A percentile compares a stretch with the other conserved stretches of the same genome.
These are phyloP conservation scores for Drosophila fuyamai DNA, from an alignment of 1,140 invertebrate genomes.

Conservation along the genomic window DNA sequence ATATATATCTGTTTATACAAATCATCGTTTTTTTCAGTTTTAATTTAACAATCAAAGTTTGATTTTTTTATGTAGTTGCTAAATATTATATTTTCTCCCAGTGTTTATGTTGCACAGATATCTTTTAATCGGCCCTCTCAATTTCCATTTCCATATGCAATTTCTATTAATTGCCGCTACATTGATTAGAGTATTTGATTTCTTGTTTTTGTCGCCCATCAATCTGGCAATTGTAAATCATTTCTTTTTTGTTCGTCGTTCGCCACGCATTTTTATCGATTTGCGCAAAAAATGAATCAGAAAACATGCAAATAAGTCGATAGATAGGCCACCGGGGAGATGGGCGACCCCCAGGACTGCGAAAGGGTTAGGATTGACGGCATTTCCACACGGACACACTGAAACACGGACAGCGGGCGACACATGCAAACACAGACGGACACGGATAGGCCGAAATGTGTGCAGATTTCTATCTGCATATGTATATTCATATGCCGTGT, in stretches of 20 bases:
- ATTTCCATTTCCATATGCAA: slow-evolving; percentile 27
- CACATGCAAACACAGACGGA: slow-evolving; percentile 30
- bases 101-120: background rate
- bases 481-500: slow-evolving; percentile 64
- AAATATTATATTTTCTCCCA: background rate
- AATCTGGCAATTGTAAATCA: slow-evolving; percentile 36
- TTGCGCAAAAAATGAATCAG: slow-evolving; percentile 56
- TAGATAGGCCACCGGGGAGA: slow-evolving; percentile 50
- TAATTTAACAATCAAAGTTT: no score
- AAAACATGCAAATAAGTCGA: slow-evolving; percentile 72
- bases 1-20: no score
- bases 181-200: slow-evolving; percentile 53
- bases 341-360: slow-evolving; percentile 48
- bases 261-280: slow-evolving; percentile 48
- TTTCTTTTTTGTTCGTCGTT: slow-evolving; percentile 9
- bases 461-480: slow-evolving; percentile 66
- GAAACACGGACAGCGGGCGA: slow-evolving; percentile 9
- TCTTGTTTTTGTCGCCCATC: slow-evolving; percentile 36
- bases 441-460: slow-evolving; percentile 49
- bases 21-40: no score
- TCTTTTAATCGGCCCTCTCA: slow-evolving; percentile 4
- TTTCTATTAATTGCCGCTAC: slow-evolving; percentile 39
- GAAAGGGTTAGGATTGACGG: slow-evolving; percentile 77
- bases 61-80: no score
- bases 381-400: slow-evolving; percentile 38